Evolutionary conservation across 1,140 invertebrate species (phyloP), one percentile per base, ranked within the genome.

Genomic region (Dendrolimus kikuchii): DNA sequence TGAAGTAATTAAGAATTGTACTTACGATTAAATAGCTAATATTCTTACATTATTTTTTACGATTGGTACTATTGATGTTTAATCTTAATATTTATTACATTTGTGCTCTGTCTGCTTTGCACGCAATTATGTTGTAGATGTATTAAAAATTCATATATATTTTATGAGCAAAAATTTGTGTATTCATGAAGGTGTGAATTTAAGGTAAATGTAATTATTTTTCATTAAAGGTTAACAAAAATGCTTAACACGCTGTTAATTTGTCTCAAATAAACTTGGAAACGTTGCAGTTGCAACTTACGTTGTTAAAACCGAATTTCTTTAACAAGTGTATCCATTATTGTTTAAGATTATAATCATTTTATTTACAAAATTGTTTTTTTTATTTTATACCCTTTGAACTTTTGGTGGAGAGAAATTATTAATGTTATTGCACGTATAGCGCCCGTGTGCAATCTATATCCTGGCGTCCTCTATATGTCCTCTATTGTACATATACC

Each of bases 321-420:
- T 66, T 71, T 75, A 73, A 72, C 65, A 66, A 51, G 56, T 75
- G 71, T 82, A 78, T 80, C 68, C 68, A 67, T 77, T 77, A 62
- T 66, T 44, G 66, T 70, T 65, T 73, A 74, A 76, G 65, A 80
- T 66, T 80, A 82, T 80, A 82, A 75, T 73, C 74, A 70, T 57
- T 70, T 74, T 75, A 79, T 79, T 80, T 72, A 75, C 64, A 68
- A 54, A 44, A 36, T 51, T 64, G 57, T 76, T 81, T 77, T 41
- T 66, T 74, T 78, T 62, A 49, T 46, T 7, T n/a, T 48, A 48
- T 37, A 44, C 10, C 43, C 38, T 23, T 37, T 9, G 23, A 23
- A 23, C 23, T 23, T 23, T 23, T 23, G 23, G 23, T 23, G 23
- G 23, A 3, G 23, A 3, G 3, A 2, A 23, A 23, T 23, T 23